Percentiles rank a stretch among this genome's conserved stretches.
These are phyloP conservation scores for Elephas maximus DNA, from an alignment of 2,113 vertebrate species.

Conservation along the genomic window DNA sequence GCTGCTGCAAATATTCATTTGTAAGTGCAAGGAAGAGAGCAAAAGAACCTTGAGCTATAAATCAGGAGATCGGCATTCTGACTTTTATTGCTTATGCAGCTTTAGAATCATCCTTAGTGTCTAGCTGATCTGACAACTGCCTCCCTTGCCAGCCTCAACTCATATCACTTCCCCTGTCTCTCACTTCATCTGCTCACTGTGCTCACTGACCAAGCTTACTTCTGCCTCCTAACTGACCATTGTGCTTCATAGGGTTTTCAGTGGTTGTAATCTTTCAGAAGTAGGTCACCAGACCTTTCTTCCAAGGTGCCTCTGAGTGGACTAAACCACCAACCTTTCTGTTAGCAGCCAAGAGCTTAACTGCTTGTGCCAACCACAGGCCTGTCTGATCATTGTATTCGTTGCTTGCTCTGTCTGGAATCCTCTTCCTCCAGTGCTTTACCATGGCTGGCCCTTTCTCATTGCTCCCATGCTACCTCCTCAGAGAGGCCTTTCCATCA, in stretches of 20 bases:
- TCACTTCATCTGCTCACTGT: background rate
- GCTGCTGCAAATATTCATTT: background rate
- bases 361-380: too few relatives aligned
- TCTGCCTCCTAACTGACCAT: background rate
- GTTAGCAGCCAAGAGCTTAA: too few relatives aligned
- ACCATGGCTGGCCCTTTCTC: background rate
- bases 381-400: too few relatives aligned
- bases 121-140: background rate
- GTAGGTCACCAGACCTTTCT: too few relatives aligned
- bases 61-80: background rate
- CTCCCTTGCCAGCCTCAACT: background rate
- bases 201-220: background rate
- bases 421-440: background rate
- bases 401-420: background rate
- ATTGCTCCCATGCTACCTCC: background rate
- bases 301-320: too few relatives aligned
- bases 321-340: too few relatives aligned
- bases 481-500: background rate
- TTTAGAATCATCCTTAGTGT: background rate
- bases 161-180: background rate
- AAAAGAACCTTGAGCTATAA: background rate
- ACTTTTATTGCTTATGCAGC: background rate
- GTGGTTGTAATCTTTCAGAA: too few relatives aligned
- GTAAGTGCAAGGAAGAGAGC: background rate
- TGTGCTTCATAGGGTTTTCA: too few relatives aligned